These are phyloP conservation scores for Alsophila aescularia DNA, from an alignment of 2,888 invertebrate species.

Conservation along the genomic window DNA sequence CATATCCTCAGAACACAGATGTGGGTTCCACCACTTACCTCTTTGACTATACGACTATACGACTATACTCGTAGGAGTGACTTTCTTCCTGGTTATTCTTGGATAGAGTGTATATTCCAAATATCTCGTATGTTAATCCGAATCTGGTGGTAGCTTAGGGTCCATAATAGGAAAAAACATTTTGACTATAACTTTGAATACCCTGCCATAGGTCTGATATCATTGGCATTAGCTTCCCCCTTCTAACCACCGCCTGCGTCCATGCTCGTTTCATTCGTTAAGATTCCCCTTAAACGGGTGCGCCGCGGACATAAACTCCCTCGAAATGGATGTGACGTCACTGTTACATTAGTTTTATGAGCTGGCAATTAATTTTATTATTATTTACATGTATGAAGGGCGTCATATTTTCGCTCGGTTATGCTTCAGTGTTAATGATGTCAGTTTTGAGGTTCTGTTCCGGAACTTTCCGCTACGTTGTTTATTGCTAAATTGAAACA, in stretches of 20 bases:
- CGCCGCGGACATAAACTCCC: conserved; percentile 27
- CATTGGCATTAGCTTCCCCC: not conserved
- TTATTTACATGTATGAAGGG: conserved; percentile 26
- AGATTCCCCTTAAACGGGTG: conserved; percentile 32
- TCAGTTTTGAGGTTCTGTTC: not conserved
- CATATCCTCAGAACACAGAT: too few species aligned
- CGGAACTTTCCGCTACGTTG: not conserved
- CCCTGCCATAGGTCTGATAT: too few species aligned
- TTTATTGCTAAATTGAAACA: too few species aligned
- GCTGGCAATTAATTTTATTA: conserved; percentile 30
- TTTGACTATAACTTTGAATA: too few species aligned
- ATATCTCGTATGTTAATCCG: too few species aligned
- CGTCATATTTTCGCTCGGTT: conserved; percentile 16
- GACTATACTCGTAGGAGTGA: too few species aligned
- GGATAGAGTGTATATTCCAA: too few species aligned
- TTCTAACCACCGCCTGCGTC: not conserved
- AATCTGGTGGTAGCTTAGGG: too few species aligned
- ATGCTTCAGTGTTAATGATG: conserved; percentile 12
- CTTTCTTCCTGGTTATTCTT: too few species aligned
- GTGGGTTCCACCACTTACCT: too few species aligned
- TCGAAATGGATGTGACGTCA: conserved; percentile 29
- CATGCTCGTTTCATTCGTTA: conserved; percentile 31
- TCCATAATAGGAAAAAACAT: too few species aligned
- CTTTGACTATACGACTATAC: too few species aligned
- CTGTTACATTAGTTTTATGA: conserved; percentile 30